Base-by-base conservation (phyloP, 2,797 vertebrate genomes). In the Margarornis squamiger region DNA sequence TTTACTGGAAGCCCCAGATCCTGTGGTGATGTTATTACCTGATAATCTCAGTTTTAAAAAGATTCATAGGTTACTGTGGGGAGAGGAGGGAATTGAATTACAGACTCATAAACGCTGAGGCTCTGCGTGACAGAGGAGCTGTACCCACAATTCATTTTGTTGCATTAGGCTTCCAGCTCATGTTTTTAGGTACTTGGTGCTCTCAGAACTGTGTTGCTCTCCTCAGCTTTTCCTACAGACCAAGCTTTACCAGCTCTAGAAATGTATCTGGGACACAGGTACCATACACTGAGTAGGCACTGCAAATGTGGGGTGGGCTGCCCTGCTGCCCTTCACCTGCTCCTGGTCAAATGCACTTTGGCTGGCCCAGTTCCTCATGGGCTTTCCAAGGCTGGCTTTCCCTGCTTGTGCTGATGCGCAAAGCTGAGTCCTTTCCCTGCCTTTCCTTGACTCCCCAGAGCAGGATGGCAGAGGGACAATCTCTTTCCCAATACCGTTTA, bases 301-400 rank as follows among this genome's bases (percentile, higher is more conserved):
- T 51, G 36, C 24, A 38, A 55, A 38, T 0, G 0, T 1, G 34
- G 15, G 8, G 8, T 3, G 54, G 29, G 27, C 10, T 71, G 34
- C 46, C 27, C 45, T 30, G 36, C n/a, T n/a, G 72, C 63, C 55
- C 10, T 72, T 45, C 63, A 10, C 30, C 24, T 22, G 32, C 68
- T 59, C 5, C 45, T 55, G 10, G 15, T 15, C 20, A 23, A 45
- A 48, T 0, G 7, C 17, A 1, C 11, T 70, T n/a, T 36, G n/a
- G 57, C 15, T 1, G 12, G n/a, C 26, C 1, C 2, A 17, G 38
- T 18, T 5, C 20, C 9, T 20, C 10, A 3, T 5, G 14, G 30
- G 8, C 41, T 61, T 26, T 4, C 17, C 55, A 12, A 43, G 12
- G 26, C 38, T 14, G 86, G 19, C n/a, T 71, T 61, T 68, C 8